These are phyloP conservation scores for Tautogolabrus adspersus DNA, from an alignment of 2,113 vertebrate genomes.

Conservation along the genomic window DNA sequence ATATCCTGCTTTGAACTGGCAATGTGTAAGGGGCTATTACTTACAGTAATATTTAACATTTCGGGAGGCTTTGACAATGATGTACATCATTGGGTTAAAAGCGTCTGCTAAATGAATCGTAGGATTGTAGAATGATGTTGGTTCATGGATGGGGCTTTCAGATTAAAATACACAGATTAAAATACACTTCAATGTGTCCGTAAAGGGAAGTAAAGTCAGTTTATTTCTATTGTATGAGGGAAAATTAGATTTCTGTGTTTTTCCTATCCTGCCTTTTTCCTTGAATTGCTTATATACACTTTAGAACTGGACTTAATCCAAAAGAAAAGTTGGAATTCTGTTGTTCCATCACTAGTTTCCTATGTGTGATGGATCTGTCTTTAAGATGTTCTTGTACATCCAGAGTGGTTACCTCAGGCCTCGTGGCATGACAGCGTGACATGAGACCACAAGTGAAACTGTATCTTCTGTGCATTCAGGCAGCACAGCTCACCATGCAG, in stretches of 20 bases:
- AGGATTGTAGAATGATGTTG: too few species aligned
- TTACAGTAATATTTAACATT: too few species aligned
- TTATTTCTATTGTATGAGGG: not conserved
- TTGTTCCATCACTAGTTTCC: slow-evolving; percentile 33
- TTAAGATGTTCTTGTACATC: slow-evolving; percentile 31
- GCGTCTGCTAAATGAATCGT: too few species aligned
- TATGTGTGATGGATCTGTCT: not conserved
- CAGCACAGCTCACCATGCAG: not conserved
- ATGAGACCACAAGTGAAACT: slow-evolving; percentile 38
- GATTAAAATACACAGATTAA: too few species aligned
- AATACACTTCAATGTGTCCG: not conserved
- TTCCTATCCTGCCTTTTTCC: not conserved
- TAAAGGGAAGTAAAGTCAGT: not conserved
- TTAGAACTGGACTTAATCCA: slow-evolving; percentile 28
- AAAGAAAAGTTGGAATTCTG: slow-evolving; percentile 13
- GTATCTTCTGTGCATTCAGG: slow-evolving; percentile 8
- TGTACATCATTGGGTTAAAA: too few species aligned
- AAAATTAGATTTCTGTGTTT: not conserved
- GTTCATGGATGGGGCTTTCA: too few species aligned
- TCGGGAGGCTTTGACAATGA: too few species aligned
- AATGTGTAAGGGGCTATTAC: too few species aligned
- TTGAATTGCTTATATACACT: slow-evolving; percentile 2
- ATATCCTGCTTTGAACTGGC: too few species aligned
- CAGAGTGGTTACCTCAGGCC: slow-evolving; percentile 43
- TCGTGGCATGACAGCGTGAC: slow-evolving; percentile 20